These are phyloP conservation scores for Drosophila yakuba DNA, from an alignment of 1,140 invertebrate species.

Conservation along the genomic window DNA sequence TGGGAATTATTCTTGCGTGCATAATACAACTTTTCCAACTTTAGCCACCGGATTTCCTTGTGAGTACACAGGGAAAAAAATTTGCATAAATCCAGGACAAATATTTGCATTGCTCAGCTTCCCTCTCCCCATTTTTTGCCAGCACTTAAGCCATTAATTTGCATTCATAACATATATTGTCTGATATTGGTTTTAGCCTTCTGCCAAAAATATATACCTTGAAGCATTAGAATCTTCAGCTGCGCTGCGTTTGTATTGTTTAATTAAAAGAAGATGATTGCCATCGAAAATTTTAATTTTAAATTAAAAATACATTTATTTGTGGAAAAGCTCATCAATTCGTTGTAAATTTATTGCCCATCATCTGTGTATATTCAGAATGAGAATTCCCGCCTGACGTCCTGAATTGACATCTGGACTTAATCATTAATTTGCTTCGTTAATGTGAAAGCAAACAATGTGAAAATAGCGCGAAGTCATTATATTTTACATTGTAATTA, in stretches of 20 bases:
- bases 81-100: conserved; percentile 73
- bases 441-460: conserved; percentile 48
- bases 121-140: conserved; percentile 16
- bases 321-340: conserved; percentile 19
- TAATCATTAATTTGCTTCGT: conserved; percentile 52
- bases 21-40: conserved; percentile 41
- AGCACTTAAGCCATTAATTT: conserved; percentile 52
- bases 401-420: conserved; percentile 50
- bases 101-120: conserved; percentile 57
- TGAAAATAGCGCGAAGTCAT: conserved; percentile 43
- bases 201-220: conserved; percentile 12
- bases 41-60: conserved; percentile 23
- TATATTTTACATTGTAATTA: conserved; percentile 60
- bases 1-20: conserved; percentile 47
- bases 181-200: conserved; percentile 34
- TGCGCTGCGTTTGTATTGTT: conserved; percentile 21
- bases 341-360: conserved; percentile 21
- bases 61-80: conserved; percentile 55
- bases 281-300: conserved; percentile 1
- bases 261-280: conserved; percentile 10
- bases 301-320: conserved; percentile 20
- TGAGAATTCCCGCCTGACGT: conserved; percentile 26
- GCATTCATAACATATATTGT: conserved; percentile 52
- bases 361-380: conserved; percentile 22
- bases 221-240: conserved; percentile 1